Evolutionary conservation across 2,113 vertebrate species (phyloP).

Genomic region (Triplophysa tibetana): DNA sequence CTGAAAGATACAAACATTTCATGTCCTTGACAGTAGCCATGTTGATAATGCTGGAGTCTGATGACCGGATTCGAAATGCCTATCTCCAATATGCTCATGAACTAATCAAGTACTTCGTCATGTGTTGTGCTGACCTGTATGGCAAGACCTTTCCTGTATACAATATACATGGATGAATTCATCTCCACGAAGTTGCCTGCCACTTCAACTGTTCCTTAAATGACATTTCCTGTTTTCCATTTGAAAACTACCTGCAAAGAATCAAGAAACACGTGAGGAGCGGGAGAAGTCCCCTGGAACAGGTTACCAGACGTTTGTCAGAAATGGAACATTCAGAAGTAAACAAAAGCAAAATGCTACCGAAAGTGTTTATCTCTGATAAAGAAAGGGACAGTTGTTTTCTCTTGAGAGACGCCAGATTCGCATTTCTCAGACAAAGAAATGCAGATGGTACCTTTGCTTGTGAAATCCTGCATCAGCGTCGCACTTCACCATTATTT

Average conservation of each 20-base stretch:
- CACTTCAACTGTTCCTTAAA: constrained; percentile 50
- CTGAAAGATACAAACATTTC: neutral
- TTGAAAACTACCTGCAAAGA: constrained; percentile 44
- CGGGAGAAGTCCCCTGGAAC: constrained; percentile 42
- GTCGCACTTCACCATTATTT: constrained; percentile 25
- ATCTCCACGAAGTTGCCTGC: constrained; percentile 26
- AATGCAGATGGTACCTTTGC: neutral
- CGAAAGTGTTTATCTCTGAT: neutral
- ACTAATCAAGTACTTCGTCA: constrained; percentile 25
- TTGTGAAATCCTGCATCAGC: constrained; percentile 9
- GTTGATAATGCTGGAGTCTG: constrained; percentile 16
- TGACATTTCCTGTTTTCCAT: constrained; percentile 45
- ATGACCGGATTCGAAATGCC: neutral
- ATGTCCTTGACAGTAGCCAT: constrained; percentile 16
- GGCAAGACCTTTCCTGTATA: constrained; percentile 43
- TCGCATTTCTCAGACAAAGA: neutral
- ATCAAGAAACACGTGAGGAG: constrained; percentile 38
- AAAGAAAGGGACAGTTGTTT: constrained; percentile 4
- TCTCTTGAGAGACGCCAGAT: neutral
- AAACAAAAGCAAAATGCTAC: neutral
- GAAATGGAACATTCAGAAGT: neutral
- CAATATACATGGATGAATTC: constrained; percentile 50
- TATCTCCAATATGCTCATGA: constrained; percentile 31
- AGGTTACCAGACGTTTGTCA: constrained; percentile 36
- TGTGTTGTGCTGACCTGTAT: constrained; percentile 29